phyloP scores from a whole-genome alignment of 1,140 invertebrate genomes.

The Drosophila orena region DNA sequence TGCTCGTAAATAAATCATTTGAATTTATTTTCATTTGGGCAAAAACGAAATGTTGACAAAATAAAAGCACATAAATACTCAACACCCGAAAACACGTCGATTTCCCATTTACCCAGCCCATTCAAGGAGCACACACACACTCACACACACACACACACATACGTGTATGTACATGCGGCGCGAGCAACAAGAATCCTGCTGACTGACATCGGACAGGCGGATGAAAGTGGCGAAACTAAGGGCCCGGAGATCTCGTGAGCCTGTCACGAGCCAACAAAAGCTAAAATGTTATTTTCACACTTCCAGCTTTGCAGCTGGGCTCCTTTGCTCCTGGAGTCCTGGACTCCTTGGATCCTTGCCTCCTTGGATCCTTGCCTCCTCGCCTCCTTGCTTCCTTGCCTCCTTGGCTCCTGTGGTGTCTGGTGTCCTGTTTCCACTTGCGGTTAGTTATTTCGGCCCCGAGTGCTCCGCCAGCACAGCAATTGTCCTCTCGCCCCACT shows the following conservation, averaged over 20 bases:
- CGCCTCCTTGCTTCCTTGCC: too few relatives aligned
- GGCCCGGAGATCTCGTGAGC: constrained; percentile 21
- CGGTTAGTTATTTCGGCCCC: constrained; percentile 70
- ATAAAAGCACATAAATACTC: constrained; percentile 81
- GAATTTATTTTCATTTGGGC: constrained; percentile 82
- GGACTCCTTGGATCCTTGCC: not conserved
- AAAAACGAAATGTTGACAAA: constrained; percentile 75
- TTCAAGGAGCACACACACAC: constrained; percentile 8
- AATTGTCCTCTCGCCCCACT: constrained; percentile 2
- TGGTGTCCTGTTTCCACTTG: constrained; percentile 59
- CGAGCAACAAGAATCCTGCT: constrained; percentile 44
- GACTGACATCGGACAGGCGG: constrained; percentile 62
- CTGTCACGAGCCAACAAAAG: constrained; percentile 46
- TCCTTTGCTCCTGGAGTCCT: not conserved
- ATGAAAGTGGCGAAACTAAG: constrained; percentile 28
- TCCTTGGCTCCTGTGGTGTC: not conserved
- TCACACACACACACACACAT: constrained; percentile 7
- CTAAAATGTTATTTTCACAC: constrained; percentile 78
- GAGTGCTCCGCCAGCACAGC: constrained; percentile 30
- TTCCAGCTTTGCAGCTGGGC: constrained; percentile 53
- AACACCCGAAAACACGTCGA: constrained; percentile 54
- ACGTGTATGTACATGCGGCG: constrained; percentile 2
- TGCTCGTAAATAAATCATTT: constrained; percentile 83
- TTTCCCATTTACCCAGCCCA: constrained; percentile 7
- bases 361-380: too few relatives aligned